A percentile compares a stretch with the other conserved stretches of the same genome.
Evolutionary conservation across 2,797 vertebrate species (phyloP).

Genomic region (Enteromius trimaculatus): DNA sequence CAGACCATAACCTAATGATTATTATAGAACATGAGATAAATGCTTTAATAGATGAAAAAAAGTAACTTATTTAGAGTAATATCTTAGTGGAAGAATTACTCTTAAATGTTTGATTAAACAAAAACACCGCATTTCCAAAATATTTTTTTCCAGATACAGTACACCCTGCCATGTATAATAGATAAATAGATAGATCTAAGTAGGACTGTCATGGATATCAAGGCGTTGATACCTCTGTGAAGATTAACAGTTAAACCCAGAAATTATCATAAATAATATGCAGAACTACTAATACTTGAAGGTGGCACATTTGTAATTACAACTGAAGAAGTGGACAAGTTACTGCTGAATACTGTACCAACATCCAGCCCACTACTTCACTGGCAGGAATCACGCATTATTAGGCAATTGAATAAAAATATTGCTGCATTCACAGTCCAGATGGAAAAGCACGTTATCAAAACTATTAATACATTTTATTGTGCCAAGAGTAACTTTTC

Average conservation of each 20-base stretch:
- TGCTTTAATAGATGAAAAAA: neutral
- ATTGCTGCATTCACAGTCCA: neutral
- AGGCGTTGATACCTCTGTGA: neutral
- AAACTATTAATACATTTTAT: neutral
- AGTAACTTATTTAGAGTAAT: neutral
- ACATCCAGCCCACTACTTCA: neutral
- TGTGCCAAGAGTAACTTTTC: slow-evolving; percentile 13
- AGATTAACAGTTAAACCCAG: neutral
- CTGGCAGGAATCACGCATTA: neutral
- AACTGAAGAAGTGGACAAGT: neutral
- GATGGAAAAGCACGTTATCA: neutral
- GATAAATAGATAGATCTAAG: neutral
- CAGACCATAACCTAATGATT: neutral
- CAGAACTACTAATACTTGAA: neutral
- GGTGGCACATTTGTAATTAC: neutral
- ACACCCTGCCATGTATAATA: neutral
- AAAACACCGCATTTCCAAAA: slow-evolving; percentile 1
- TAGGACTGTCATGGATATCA: neutral
- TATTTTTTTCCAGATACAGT: too few relatives aligned
- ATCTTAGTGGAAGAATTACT: neutral
- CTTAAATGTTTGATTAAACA: neutral
- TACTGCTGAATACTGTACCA: neutral
- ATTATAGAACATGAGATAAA: neutral
- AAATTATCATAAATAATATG: neutral
- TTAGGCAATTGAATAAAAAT: neutral